Percentiles rank a stretch among this genome's conserved stretches.
These are phyloP conservation scores for Falco berigora DNA, from an alignment of 2,797 vertebrate genomes.

Conservation along the genomic window DNA sequence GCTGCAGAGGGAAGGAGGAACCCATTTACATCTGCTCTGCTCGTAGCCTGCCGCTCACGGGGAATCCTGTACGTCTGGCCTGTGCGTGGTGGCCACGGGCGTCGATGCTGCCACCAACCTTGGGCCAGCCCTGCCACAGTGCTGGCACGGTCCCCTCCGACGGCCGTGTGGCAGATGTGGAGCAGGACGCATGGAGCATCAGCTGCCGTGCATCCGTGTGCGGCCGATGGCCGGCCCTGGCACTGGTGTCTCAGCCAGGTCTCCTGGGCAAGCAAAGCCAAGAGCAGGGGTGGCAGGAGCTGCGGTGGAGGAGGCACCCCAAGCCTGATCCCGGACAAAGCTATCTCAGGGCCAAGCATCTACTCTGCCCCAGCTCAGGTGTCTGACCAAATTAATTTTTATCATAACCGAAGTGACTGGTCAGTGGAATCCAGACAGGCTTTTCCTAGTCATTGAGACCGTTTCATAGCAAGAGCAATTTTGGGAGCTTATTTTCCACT, in stretches of 20 bases:
- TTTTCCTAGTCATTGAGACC: conserved; percentile 70
- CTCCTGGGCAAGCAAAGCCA: not conserved
- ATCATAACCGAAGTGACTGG: conserved; percentile 51
- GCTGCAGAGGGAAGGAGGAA: not conserved
- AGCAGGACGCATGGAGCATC: rapidly evolving
- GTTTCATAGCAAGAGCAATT: conserved; percentile 69
- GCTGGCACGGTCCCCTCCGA: not conserved
- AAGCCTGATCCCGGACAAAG: rapidly evolving
- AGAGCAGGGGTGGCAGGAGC: not conserved
- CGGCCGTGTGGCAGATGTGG: rapidly evolving
- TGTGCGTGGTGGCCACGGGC: rapidly evolving
- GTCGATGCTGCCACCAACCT: rapidly evolving
- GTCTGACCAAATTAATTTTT: conserved; percentile 66
- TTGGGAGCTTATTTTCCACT: conserved; percentile 78
- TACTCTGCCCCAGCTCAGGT: not conserved
- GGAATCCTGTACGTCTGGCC: rapidly evolving
- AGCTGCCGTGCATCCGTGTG: rapidly evolving
- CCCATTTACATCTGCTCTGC: not conserved
- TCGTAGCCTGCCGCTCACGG: rapidly evolving
- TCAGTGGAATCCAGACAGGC: conserved; percentile 66
- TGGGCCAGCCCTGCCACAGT: rapidly evolving
- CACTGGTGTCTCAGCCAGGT: not conserved
- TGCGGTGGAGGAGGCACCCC: rapidly evolving
- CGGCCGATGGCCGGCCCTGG: rapidly evolving
- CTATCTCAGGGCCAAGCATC: not conserved